Conservation (phyloP, 2,113 vertebrate species). For the Panthera tigris region DNA sequence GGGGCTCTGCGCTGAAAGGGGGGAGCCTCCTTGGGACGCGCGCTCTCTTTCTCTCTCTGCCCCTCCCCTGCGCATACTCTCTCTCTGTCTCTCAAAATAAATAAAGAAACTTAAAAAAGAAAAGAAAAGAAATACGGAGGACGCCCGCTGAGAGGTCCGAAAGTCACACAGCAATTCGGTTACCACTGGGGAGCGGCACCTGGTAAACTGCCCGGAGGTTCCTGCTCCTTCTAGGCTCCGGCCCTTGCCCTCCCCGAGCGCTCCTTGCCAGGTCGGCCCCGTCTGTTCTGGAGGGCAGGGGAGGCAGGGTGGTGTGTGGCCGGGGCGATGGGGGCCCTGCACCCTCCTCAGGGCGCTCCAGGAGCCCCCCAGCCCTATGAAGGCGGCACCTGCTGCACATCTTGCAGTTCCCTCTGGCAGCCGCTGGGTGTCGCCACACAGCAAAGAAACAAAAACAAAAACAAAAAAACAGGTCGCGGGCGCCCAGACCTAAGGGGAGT, state of each 20-base stretch:
- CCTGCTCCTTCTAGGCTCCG: background rate
- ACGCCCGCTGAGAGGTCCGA: background rate
- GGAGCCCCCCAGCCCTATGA: fast-evolving
- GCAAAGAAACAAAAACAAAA: constrained; percentile 14
- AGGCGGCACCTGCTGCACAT: background rate
- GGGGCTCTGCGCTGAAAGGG: too few relatives aligned
- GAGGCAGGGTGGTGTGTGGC: background rate
- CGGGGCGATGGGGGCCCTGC: fast-evolving
- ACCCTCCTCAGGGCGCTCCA: background rate
- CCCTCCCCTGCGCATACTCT: too few relatives aligned
- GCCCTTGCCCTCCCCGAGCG: background rate
- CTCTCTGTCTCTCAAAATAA: too few relatives aligned
- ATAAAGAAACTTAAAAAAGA: too few relatives aligned
- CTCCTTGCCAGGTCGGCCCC: background rate
- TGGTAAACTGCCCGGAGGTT: background rate
- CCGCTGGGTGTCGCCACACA: constrained; percentile 40
- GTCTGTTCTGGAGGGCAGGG: background rate
- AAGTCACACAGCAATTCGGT: background rate
- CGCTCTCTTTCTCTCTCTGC: too few relatives aligned
- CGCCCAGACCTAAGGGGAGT: fast-evolving
- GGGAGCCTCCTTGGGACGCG: too few relatives aligned
- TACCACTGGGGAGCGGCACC: background rate
- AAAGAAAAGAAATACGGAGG: background rate
- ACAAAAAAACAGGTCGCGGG: background rate
- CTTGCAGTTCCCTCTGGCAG: fast-evolving